Evolutionary conservation across 2,113 vertebrate genomes (phyloP).

Genomic region (Hystrix cristata): DNA sequence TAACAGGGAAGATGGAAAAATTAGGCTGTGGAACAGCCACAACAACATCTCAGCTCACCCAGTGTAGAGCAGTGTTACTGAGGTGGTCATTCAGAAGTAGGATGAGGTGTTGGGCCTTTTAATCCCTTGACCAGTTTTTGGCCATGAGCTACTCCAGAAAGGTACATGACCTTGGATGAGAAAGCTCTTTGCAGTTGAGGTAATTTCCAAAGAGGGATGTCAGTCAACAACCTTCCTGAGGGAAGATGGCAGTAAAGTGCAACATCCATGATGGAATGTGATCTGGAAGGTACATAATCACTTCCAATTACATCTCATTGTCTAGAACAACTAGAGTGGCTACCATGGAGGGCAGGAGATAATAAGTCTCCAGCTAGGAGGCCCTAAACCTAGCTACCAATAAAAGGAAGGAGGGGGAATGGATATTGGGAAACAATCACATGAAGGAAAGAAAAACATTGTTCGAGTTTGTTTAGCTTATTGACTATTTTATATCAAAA

Average conservation of each 20-base stretch:
- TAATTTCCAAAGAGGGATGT: neutral
- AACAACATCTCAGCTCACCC: neutral
- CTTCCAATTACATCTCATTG: neutral
- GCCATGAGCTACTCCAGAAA: neutral
- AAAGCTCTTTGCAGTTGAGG: neutral
- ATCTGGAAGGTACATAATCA: neutral
- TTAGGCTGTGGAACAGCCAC: neutral
- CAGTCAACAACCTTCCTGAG: neutral
- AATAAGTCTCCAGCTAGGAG: neutral
- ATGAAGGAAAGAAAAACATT: constrained; percentile 25
- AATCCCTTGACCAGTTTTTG: neutral
- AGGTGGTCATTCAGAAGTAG: neutral
- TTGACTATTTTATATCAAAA: constrained; percentile 26
- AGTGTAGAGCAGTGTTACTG: neutral
- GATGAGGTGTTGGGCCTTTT: neutral
- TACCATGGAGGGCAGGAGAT: neutral
- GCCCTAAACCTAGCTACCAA: neutral
- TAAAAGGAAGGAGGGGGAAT: neutral
- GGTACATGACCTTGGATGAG: neutral
- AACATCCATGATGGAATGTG: neutral
- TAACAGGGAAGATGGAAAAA: neutral
- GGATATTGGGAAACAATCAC: neutral
- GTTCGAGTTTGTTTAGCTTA: constrained; percentile 23
- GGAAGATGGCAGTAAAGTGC: neutral
- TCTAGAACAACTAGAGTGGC: neutral